These are phyloP conservation scores for Zaprionus inermis DNA, from an alignment of 1,140 invertebrate genomes.

Conservation along the genomic window DNA sequence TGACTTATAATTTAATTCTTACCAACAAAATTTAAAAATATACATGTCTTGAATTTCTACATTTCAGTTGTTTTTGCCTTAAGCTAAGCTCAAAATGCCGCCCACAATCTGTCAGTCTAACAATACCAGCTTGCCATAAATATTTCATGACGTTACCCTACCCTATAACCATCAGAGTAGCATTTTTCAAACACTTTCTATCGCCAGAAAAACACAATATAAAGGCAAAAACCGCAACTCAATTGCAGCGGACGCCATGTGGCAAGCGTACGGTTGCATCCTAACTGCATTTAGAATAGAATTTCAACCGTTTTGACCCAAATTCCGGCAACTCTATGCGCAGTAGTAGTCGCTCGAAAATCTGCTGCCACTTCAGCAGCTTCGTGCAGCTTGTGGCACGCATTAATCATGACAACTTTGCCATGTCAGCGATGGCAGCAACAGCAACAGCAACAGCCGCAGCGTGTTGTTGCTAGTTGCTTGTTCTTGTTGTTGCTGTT, in stretches of 20 bases:
- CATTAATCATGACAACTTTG: conserved; percentile 80
- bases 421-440: conserved; percentile 56
- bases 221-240: neutral
- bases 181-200: neutral
- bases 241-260: neutral
- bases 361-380: conserved; percentile 48
- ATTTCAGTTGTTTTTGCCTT: neutral
- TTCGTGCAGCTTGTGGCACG: conserved; percentile 56
- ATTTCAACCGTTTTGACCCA: conserved; percentile 35
- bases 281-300: conserved; percentile 18
- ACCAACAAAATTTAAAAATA: too few relatives aligned
- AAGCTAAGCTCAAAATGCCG: neutral
- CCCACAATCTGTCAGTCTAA: neutral
- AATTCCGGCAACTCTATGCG: conserved; percentile 6
- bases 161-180: too few relatives aligned
- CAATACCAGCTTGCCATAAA: neutral
- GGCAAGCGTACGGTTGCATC: conserved; percentile 7
- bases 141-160: too few relatives aligned
- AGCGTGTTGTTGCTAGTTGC: conserved; percentile 24
- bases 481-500: conserved; percentile 20
- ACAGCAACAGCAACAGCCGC: conserved; percentile 3
- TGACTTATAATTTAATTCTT: too few relatives aligned
- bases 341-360: conserved; percentile 6
- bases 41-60: neutral
- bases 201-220: too few relatives aligned